A percentile compares a stretch with the other conserved stretches of the same genome.
Conservation (phyloP, 2,113 vertebrate genomes). For the Cyanocitta stelleri region DNA sequence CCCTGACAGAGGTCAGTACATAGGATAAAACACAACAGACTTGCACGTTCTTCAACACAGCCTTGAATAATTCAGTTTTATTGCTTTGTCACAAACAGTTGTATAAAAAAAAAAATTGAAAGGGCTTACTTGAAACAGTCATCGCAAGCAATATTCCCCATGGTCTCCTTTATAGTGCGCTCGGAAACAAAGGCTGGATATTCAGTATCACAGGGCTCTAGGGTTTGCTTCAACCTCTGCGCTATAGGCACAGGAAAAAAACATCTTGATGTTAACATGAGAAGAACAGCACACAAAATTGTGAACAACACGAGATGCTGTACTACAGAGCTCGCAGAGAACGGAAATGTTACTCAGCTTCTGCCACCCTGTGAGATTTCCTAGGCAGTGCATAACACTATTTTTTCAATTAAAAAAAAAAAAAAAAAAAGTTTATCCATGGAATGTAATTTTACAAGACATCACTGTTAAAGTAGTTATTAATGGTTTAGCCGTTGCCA, state of each 20-base stretch:
- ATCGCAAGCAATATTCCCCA: slow-evolving; percentile 89
- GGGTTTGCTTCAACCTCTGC: slow-evolving; percentile 84
- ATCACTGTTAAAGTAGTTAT: slow-evolving; percentile 17
- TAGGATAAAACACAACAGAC: slow-evolving; percentile 9
- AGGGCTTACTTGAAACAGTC: slow-evolving; percentile 92
- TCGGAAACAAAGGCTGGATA: slow-evolving; percentile 97
- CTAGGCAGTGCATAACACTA: slow-evolving; percentile 67
- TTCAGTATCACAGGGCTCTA: slow-evolving; percentile 95
- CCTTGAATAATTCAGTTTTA: neutral
- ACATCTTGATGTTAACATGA: slow-evolving; percentile 39
- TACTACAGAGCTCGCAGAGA: neutral
- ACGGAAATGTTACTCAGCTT: slow-evolving; percentile 51
- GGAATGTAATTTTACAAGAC: slow-evolving; percentile 51
- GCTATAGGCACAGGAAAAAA: slow-evolving; percentile 70
- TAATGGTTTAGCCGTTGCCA: neutral
- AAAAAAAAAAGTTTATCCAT: slow-evolving; percentile 20
- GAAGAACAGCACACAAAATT: slow-evolving; percentile 31
- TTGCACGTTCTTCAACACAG: neutral
- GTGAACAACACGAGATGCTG: slow-evolving; percentile 27
- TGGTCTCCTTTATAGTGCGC: slow-evolving; percentile 98
- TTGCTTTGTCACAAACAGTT: slow-evolving; percentile 20
- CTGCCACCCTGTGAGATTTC: slow-evolving; percentile 72
- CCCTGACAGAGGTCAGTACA: neutral
- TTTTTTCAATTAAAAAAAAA: slow-evolving; percentile 64
- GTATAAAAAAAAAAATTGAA: neutral